Conservation (phyloP, 2,888 invertebrate species). For the Epinotia bilunana region DNA sequence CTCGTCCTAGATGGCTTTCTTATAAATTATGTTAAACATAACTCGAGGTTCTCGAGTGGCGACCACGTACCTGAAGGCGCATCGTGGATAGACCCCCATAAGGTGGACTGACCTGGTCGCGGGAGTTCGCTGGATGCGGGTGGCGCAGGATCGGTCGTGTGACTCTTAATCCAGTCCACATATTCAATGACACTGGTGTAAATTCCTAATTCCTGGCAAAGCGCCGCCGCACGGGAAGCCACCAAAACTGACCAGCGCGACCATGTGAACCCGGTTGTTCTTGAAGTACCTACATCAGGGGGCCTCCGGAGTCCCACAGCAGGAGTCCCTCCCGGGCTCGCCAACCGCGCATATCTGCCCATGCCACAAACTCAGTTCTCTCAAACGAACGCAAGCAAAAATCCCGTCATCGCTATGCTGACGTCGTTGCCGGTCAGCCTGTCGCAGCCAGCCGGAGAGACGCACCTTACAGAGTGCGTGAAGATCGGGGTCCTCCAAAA, state of each 20-base stretch:
- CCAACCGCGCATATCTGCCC: conserved; percentile 85
- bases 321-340: conserved; percentile 81
- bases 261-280: conserved; percentile 53
- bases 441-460: no score
- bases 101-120: no score
- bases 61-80: no score
- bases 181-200: conserved; percentile 85
- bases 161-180: conserved; percentile 82
- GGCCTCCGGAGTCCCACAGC: conserved; percentile 87
- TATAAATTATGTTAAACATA: neutral
- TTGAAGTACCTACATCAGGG: conserved; percentile 81
- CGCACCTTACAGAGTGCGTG: no score
- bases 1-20: no score
- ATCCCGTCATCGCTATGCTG: no score
- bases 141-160: conserved; percentile 47
- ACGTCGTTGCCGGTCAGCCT: no score
- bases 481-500: no score
- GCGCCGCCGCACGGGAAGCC: conserved; percentile 83
- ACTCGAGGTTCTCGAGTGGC: no score
- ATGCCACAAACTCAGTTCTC: conserved; percentile 50
- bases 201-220: conserved; percentile 84
- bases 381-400: no score
- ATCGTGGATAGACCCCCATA: no score
- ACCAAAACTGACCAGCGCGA: conserved; percentile 86
- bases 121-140: no score